Base-by-base conservation (phyloP, 2,113 vertebrate species). In the Ictalurus punctatus region DNA sequence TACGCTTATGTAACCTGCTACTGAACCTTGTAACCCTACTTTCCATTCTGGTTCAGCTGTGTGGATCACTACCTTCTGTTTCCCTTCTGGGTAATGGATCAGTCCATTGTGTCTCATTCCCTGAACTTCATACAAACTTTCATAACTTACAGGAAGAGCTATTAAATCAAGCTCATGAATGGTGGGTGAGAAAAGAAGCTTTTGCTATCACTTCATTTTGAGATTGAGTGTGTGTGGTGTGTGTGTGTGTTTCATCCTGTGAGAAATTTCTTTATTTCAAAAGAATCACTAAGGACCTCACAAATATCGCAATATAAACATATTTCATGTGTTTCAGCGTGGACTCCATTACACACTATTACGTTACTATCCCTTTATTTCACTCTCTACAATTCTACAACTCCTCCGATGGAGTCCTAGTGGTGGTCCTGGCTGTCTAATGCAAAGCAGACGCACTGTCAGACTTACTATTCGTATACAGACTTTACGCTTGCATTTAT, bases 1-100 rank as follows among this genome's bases (percentile, higher is more conserved):
- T n/a, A 2, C 44, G 7, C 25, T 54, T 52, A 52, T 52, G 44
- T 78, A 78, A 52, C 44, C 76, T n/a, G 76, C 52, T 14, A 1
- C 13, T 79, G 25, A 79, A 54, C 12, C 80, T 48, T 82, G 84
- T 52, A 90, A 89, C 90, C 90, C 87, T 65, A 54, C 69, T 34
- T 84, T 27, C 12, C 58, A 14, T 34, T 76, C 16, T 27, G 25
- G 30, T 54, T 17, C 8, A 73, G 48, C 52, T 56, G 23, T 14
- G 8, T 14, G 44, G 56, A n/a, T 13, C 81, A 52, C 37, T 65
- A 19, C 6, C 58, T 84, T 84, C 44, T 6, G 78, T 81, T 83
- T 88, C 89, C 69, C 54, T 86, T 86, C 59, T 58, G 52, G 40
- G 81, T 37, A 67, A 80, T 6, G 21, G 54, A 56, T 27, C 27